Base-by-base conservation (phyloP, 2,888 invertebrate genomes). In the Phaonia tiefii region DNA sequence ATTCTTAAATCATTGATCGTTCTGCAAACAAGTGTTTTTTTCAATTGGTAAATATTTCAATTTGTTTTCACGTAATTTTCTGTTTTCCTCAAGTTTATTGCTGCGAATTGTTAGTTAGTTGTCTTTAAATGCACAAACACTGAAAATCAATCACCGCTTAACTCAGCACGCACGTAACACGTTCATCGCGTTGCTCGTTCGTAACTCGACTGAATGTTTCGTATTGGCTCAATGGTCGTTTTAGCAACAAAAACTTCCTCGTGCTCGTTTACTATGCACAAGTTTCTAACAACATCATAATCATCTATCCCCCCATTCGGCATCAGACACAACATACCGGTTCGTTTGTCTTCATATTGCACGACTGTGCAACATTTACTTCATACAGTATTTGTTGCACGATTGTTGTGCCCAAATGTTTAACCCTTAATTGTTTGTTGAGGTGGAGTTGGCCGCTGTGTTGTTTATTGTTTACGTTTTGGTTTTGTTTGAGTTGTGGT, bases 181-280 rank as follows among this genome's bases (percentile, higher is more conserved):
- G 87, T 88, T 86, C 87, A 85, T 84, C 84, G 81, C 84, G 80
- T 83, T 85, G 85, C 88, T 86, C 88, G 86, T 85, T 88, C 88
- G 88, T 87, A 83, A 85, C 86, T 88, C 88, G 87, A 88, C 88
- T 88, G 88, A 87, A 77, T 70, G 75, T 76, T 83, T 81, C 81
- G 81, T 81, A 79, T 81, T 81, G 78, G 81, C 51, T 75, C 71
- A 78, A 77, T 74, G 65, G 75, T 79, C 83, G 82, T 79, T 81
- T 79, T 82, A 82, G 82, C 77, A 72, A 81, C 60, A 67, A 58
- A 22, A 54, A 54, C 54, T 80, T 77, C 49, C 39, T 49, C 65
- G 37, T 7, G 39, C 26, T 74, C 73, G 66, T 77, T 67, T 67
- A 67, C 54, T 15, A 25, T 78, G 22, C 51, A 3, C 31, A 31